Evolutionary conservation across 1,140 invertebrate genomes (phyloP).

Genomic region (Conopomorpha cramerella): DNA sequence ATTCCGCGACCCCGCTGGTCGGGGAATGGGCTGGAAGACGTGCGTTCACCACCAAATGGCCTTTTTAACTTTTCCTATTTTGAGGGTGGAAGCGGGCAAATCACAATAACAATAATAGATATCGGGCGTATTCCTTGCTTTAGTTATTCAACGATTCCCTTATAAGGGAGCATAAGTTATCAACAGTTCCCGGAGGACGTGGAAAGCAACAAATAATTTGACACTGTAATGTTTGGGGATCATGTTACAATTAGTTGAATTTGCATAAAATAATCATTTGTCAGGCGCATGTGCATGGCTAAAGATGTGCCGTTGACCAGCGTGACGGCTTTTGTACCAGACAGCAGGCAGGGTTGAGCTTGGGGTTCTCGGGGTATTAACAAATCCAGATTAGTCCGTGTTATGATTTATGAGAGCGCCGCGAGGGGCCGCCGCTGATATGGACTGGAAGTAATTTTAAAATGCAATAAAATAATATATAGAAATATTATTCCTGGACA

Average conservation of each 20-base stretch:
- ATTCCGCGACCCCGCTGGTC: conserved; percentile 2
- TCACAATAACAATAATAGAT: conserved; percentile 41
- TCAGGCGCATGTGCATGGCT: conserved; percentile 22
- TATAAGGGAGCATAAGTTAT: background rate
- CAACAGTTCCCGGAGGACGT: background rate
- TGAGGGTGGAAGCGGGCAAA: conserved; percentile 31
- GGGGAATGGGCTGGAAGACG: conserved; percentile 12
- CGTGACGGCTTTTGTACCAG: no score
- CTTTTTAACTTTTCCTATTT: conserved; percentile 52
- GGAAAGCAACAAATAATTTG: no score
- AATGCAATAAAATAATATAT: conserved; percentile 25
- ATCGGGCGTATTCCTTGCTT: no score
- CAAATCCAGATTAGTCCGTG: conserved; percentile 20
- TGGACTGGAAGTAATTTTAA: no score
- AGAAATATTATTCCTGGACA: no score
- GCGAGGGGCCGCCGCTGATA: conserved; percentile 14
- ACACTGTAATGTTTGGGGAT: conserved; percentile 30
- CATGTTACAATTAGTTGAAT: conserved; percentile 38
- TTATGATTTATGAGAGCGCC: conserved; percentile 34
- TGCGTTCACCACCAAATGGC: conserved; percentile 30
- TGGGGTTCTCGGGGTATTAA: no score
- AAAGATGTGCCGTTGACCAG: no score
- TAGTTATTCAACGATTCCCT: no score
- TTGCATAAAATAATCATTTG: conserved; percentile 33
- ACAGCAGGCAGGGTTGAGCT: no score